Conservation (phyloP, 2,797 vertebrate species). For the Microctenopoma stevenorrisi region DNA sequence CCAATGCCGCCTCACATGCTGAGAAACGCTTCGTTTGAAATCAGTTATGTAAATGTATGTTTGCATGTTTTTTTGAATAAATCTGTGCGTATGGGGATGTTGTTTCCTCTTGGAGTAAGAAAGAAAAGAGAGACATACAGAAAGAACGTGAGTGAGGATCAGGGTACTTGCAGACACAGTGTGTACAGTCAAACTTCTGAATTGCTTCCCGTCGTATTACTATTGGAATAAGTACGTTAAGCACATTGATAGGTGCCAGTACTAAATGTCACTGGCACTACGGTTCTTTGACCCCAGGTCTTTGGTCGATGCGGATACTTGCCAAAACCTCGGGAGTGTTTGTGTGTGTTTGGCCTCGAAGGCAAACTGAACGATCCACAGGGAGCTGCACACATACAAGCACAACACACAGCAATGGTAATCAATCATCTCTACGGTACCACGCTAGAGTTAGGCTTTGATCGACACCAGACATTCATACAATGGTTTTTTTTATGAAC, state of each 20-base stretch:
- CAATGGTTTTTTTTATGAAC: background rate
- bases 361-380: conserved; percentile 18
- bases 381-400: background rate
- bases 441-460: background rate
- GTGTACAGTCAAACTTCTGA: conserved; percentile 62
- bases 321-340: conserved; percentile 21
- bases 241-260: conserved; percentile 40
- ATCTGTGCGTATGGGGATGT: conserved; percentile 65
- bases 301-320: conserved; percentile 23
- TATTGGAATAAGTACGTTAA: conserved; percentile 27
- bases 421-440: background rate
- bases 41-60: conserved; percentile 81
- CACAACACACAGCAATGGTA: background rate
- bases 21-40: conserved; percentile 75
- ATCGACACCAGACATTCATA: background rate
- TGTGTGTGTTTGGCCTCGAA: conserved; percentile 16
- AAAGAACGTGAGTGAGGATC: conserved; percentile 57
- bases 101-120: conserved; percentile 50
- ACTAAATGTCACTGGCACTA: conserved; percentile 39
- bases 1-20: conserved; percentile 56
- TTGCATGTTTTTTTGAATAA: conserved; percentile 74
- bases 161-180: conserved; percentile 56
- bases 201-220: conserved; percentile 49
- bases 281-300: conserved; percentile 21
- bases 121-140: conserved; percentile 33